A percentile compares a stretch with the other conserved stretches of the same genome.
Conservation (phyloP, 2,113 vertebrate species). For the Henicopernis longicauda region DNA sequence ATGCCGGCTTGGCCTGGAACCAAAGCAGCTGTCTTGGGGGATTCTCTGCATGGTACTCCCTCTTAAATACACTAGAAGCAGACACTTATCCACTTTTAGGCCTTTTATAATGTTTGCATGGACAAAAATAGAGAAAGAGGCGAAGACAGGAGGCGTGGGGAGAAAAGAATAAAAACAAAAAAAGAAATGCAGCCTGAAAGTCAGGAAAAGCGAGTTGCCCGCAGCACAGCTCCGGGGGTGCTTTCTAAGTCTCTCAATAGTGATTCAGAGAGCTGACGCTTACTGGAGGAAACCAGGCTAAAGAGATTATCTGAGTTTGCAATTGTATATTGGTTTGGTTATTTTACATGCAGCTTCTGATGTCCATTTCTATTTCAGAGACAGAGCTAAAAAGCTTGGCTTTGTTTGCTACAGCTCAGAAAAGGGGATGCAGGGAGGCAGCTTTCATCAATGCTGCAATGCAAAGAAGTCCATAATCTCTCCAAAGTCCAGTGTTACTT, state of each 20-base stretch:
- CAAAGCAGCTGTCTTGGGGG: conserved; percentile 66
- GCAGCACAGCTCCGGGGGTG: conserved; percentile 56
- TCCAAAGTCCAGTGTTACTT: neutral
- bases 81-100: conserved; percentile 64
- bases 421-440: neutral
- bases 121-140: conserved; percentile 54
- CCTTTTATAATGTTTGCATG: conserved; percentile 61
- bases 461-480: neutral
- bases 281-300: conserved; percentile 39
- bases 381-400: conserved; percentile 26
- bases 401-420: conserved; percentile 28
- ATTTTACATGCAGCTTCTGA: conserved; percentile 59
- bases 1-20: conserved; percentile 59
- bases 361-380: conserved; percentile 51
- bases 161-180: conserved; percentile 49
- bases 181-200: conserved; percentile 41
- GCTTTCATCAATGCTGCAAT: neutral
- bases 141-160: conserved; percentile 17
- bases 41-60: conserved; percentile 61
- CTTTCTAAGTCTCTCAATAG: conserved; percentile 55
- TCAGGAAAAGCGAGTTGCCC: conserved; percentile 36
- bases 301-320: conserved; percentile 64
- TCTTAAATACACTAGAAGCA: conserved; percentile 55
- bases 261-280: neutral
- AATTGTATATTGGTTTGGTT: conserved; percentile 52